Conservation (phyloP, 1,140 invertebrate genomes). For the Dendrolimus punctatus region DNA sequence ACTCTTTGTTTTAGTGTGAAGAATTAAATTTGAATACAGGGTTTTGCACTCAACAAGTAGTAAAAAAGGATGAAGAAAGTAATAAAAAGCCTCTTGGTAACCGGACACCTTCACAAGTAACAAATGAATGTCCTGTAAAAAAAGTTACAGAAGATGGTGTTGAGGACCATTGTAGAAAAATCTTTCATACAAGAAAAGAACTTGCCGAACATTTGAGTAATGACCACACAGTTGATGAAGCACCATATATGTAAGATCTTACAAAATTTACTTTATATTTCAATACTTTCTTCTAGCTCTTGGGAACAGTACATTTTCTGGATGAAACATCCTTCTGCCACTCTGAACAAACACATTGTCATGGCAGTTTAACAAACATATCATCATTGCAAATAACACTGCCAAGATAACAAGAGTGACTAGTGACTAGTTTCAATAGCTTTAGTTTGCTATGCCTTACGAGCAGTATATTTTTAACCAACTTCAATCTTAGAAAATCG, state of each 20-base stretch:
- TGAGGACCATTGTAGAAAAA: constrained; percentile 35
- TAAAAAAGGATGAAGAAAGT: constrained; percentile 48
- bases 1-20: constrained; percentile 41
- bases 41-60: constrained; percentile 51
- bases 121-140: constrained; percentile 45
- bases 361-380: no score
- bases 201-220: constrained; percentile 51
- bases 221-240: constrained; percentile 54
- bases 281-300: neutral
- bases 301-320: no score
- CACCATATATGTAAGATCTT: constrained; percentile 34
- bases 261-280: constrained; percentile 6
- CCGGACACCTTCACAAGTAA: constrained; percentile 20
- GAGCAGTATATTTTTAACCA: no score
- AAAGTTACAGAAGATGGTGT: constrained; percentile 22
- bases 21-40: constrained; percentile 57
- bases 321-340: no score
- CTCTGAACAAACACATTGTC: no score
- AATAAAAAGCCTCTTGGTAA: constrained; percentile 34
- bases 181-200: constrained; percentile 32
- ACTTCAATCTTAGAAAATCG: no score
- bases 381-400: no score
- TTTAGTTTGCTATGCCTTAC: no score
- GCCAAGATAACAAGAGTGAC: no score
- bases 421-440: no score